Conservation (phyloP, 2,888 invertebrate species). For the Amblyjoppa fuscipennis region DNA sequence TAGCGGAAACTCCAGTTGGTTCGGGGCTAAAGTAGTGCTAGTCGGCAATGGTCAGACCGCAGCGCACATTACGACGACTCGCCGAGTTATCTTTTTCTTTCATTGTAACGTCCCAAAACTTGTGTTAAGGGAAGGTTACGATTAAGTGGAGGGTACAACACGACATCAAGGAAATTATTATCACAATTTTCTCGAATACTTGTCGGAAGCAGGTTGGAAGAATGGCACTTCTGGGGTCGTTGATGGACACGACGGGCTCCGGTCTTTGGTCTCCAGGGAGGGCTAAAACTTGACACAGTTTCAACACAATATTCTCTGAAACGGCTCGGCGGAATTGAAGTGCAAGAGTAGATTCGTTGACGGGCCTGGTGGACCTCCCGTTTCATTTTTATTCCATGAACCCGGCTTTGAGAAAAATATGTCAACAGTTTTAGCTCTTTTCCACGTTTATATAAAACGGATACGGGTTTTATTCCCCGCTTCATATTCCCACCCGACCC, state of each 20-base stretch:
- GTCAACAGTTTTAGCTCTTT: neutral
- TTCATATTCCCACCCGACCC: neutral
- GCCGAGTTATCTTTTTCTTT: neutral
- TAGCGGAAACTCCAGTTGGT: neutral
- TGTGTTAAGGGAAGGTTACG: neutral
- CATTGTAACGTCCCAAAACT: neutral
- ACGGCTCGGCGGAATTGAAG: neutral
- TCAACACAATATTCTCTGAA: neutral
- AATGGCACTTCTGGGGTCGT: neutral
- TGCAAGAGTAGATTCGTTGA: neutral
- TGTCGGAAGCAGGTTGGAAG: neutral
- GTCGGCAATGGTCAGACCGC: conserved; percentile 49
- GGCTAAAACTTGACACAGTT: neutral
- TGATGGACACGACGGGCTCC: neutral
- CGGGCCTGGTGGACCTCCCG: neutral
- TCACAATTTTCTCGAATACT: neutral
- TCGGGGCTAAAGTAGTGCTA: conserved; percentile 38
- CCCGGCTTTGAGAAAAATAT: neutral
- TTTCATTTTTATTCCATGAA: neutral
- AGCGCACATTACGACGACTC: neutral
- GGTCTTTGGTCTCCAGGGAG: neutral
- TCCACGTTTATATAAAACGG: neutral
- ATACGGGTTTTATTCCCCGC: neutral
- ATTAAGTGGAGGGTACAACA: neutral
- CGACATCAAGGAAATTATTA: neutral